Percentiles rank a stretch among this genome's conserved stretches.
These are phyloP conservation scores for Cirrhinus mrigala DNA, from an alignment of 2,797 vertebrate species.

Conservation along the genomic window DNA sequence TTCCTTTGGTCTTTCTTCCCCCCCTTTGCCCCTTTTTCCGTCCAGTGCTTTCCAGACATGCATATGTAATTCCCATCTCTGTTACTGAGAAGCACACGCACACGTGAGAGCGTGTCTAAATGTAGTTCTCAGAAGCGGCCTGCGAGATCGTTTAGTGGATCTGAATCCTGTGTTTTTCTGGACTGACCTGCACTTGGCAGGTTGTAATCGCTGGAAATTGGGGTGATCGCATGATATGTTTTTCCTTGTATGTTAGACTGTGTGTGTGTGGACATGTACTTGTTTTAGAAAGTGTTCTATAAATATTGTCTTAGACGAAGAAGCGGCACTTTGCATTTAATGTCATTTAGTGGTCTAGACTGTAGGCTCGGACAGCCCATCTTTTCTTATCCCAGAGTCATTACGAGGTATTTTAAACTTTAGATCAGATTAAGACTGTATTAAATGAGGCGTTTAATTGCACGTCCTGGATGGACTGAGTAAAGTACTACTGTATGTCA, in stretches of 20 bases:
- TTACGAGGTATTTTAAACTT: constrained; percentile 42
- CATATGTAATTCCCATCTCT: constrained; percentile 46
- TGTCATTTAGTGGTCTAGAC: constrained; percentile 46
- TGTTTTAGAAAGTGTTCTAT: constrained; percentile 32
- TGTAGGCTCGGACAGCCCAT: background rate
- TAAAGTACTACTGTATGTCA: background rate
- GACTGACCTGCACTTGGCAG: constrained; percentile 33
- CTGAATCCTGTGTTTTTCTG: constrained; percentile 25
- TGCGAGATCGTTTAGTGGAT: constrained; percentile 52
- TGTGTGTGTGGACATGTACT: constrained; percentile 11
- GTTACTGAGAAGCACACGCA: constrained; percentile 5
- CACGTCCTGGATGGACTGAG: background rate
- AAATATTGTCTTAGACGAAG: constrained; percentile 18
- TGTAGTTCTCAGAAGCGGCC: constrained; percentile 10
- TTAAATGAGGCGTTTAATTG: constrained; percentile 48
- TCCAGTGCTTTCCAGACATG: constrained; percentile 32
- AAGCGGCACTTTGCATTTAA: constrained; percentile 9
- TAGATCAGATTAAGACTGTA: constrained; percentile 35
- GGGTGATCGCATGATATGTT: constrained; percentile 24
- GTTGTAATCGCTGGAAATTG: background rate
- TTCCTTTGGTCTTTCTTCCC: constrained; percentile 19
- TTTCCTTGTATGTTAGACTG: constrained; percentile 2
- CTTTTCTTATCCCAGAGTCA: constrained; percentile 28
- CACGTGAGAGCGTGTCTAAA: constrained; percentile 37
- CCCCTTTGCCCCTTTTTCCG: constrained; percentile 10